Evolutionary conservation across 1,140 invertebrate genomes (phyloP).

Genomic region (Pinna nobilis): DNA sequence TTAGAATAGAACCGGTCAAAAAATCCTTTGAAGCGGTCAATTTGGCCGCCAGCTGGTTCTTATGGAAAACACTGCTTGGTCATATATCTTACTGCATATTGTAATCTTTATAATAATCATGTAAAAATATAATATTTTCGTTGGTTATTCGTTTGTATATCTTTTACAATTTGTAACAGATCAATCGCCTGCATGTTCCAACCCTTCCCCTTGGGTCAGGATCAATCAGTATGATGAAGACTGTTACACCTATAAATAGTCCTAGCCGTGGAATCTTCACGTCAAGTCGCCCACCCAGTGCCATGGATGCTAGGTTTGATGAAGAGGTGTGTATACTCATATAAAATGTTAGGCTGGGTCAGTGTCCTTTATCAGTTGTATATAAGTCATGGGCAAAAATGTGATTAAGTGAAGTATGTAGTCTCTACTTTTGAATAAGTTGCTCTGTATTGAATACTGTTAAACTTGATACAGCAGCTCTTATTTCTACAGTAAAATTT

Average conservation of each 20-base stretch:
- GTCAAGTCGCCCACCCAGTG: conserved; percentile 77
- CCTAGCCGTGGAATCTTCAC: conserved; percentile 81
- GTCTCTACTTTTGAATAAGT: no score
- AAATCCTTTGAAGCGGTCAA: no score
- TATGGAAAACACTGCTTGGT: no score
- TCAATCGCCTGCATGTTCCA: conserved; percentile 90
- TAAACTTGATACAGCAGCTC: no score
- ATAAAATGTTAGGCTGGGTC: no score
- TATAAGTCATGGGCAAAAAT: no score
- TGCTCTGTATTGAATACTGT: no score
- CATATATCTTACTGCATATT: neutral
- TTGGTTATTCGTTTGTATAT: neutral
- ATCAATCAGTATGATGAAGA: conserved; percentile 73
- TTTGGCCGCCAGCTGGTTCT: no score
- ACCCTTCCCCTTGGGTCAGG: conserved; percentile 80
- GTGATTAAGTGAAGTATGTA: no score
- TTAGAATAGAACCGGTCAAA: no score
- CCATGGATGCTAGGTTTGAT: conserved; percentile 79
- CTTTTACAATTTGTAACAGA: conserved; percentile 65
- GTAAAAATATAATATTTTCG: neutral
- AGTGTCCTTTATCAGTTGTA: no score
- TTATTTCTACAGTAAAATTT: neutral
- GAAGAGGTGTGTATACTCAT: conserved; percentile 76
- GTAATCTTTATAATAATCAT: neutral
- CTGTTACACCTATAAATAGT: conserved; percentile 76